These are phyloP conservation scores for Butastur rufipennis DNA, from an alignment of 2,113 vertebrate genomes.

Conservation along the genomic window DNA sequence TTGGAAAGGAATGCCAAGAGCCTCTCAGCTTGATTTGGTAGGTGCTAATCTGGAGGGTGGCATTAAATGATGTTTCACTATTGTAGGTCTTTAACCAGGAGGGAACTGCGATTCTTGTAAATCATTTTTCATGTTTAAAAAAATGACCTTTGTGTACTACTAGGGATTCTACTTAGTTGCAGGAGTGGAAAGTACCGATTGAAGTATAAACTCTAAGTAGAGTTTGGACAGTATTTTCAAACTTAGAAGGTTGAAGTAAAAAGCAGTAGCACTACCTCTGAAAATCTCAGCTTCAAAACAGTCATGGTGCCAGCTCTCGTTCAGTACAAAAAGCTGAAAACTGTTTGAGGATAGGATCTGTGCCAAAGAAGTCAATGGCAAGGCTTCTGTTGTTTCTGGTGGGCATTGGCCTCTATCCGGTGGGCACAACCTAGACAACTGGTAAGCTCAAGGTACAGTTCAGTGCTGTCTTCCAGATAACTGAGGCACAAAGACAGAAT, in stretches of 20 bases:
- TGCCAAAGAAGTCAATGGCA: rapidly evolving
- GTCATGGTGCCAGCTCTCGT: not conserved
- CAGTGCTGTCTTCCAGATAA: not conserved
- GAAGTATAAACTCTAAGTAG: not conserved
- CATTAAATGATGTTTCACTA: not conserved
- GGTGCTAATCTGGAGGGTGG: not conserved
- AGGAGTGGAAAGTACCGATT: not conserved
- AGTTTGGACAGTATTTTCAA: not conserved
- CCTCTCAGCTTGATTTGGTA: not conserved
- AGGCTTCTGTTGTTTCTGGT: not conserved
- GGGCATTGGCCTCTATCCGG: not conserved
- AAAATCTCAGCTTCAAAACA: not conserved
- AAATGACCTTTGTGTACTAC: not conserved
- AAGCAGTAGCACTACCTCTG: not conserved
- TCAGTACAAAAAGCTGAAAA: not conserved
- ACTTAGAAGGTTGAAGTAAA: not conserved
- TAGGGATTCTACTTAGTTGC: not conserved
- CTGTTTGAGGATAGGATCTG: not conserved
- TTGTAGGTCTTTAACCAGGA: not conserved
- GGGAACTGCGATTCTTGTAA: not conserved
- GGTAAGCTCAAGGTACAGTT: not conserved
- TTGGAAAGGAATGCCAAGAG: not conserved
- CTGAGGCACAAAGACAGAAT: rapidly evolving
- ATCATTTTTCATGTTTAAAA: not conserved
- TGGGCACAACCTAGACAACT: not conserved